These are phyloP conservation scores for Camponotus vicinus DNA, from an alignment of 1,140 invertebrate species.

Conservation along the genomic window DNA sequence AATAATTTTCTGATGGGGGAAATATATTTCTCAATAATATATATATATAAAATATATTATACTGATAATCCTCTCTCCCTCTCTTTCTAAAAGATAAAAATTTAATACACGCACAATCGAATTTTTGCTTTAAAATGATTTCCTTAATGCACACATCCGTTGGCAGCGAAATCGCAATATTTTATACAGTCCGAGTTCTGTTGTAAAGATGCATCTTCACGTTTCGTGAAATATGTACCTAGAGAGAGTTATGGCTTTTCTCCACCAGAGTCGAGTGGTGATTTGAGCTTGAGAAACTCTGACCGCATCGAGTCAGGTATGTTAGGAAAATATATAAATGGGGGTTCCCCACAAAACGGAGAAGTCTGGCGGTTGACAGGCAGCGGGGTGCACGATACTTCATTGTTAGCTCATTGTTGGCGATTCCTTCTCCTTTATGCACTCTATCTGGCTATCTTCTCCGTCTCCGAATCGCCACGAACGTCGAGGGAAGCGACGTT, in stretches of 20 bases:
- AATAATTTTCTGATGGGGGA: too few species aligned
- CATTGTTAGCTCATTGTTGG: constrained; percentile 80
- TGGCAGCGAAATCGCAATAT: neutral
- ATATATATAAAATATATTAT: neutral
- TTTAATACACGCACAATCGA: neutral
- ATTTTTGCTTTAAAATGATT: neutral
- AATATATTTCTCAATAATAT: too few species aligned
- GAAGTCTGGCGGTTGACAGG: constrained; percentile 68
- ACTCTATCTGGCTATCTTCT: constrained; percentile 66
- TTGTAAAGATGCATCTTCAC: constrained; percentile 8
- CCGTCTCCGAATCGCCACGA: constrained; percentile 28
- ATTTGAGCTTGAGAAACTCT: constrained; percentile 73
- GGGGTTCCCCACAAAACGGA: constrained; percentile 74
- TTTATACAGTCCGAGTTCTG: neutral
- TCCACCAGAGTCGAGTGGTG: constrained; percentile 35
- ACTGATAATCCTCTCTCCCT: neutral
- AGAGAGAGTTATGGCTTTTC: constrained; percentile 60
- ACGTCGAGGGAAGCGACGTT: constrained; percentile 44
- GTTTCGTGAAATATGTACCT: constrained; percentile 30
- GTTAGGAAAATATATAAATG: constrained; percentile 76
- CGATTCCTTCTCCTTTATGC: constrained; percentile 74
- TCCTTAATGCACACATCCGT: neutral
- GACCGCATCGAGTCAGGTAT: constrained; percentile 72
- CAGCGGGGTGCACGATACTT: constrained; percentile 69
- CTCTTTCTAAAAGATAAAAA: neutral